Evolutionary conservation across 2,888 invertebrate genomes (phyloP).

Genomic region (Antheraea yamamai): DNA sequence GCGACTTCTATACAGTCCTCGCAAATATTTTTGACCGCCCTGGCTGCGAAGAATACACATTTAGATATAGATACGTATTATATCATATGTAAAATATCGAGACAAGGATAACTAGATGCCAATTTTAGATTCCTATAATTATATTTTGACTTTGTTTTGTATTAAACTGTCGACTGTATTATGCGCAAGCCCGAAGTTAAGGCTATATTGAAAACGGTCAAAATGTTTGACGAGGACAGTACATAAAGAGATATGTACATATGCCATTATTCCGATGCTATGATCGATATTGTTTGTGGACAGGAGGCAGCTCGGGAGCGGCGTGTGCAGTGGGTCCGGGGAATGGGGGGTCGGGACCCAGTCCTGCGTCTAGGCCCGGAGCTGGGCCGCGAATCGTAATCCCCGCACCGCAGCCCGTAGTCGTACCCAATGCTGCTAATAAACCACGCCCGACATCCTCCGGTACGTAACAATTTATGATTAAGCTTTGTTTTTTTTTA

Average conservation of each 20-base stretch:
- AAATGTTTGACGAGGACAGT: background rate
- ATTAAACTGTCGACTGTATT: too few species aligned
- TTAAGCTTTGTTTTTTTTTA: background rate
- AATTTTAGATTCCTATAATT: too few species aligned
- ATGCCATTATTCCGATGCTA: too few species aligned
- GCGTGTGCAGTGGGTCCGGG: conserved; percentile 22
- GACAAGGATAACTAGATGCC: too few species aligned
- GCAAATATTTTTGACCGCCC: too few species aligned
- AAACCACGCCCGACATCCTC: conserved; percentile 67
- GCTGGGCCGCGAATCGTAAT: conserved; percentile 24
- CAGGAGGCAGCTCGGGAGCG: conserved; percentile 31
- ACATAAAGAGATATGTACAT: background rate
- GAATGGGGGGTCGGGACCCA: conserved; percentile 26
- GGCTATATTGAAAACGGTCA: too few species aligned
- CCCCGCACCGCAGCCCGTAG: conserved; percentile 30
- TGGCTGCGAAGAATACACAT: too few species aligned
- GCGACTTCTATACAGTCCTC: conserved; percentile 13
- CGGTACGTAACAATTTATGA: conserved; percentile 45
- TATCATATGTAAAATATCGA: too few species aligned
- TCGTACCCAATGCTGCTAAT: conserved; percentile 35
- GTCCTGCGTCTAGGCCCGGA: conserved; percentile 27
- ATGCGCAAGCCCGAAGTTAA: too few species aligned
- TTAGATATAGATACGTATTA: too few species aligned
- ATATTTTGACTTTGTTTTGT: too few species aligned
- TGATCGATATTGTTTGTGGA: conserved; percentile 23